Evolutionary conservation across 2,113 vertebrate genomes (phyloP).

Genomic region (Pseudopodoces humilis): DNA sequence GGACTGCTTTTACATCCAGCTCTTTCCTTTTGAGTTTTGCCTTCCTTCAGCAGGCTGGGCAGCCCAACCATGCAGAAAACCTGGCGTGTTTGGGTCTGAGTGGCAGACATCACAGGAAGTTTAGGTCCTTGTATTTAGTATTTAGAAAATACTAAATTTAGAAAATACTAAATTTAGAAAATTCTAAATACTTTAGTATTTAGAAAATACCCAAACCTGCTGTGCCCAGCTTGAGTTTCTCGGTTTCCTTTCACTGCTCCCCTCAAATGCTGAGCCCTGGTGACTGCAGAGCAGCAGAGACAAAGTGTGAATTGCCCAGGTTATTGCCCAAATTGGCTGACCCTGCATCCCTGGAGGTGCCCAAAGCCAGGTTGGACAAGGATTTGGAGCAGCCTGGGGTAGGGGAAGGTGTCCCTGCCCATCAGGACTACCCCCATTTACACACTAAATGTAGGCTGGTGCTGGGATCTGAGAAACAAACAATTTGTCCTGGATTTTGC

Average conservation of each 20-base stretch:
- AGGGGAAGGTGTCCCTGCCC: neutral
- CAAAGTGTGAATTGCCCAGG: neutral
- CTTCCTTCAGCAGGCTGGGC: neutral
- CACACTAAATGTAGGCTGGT: neutral
- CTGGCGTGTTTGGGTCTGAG: fast-evolving
- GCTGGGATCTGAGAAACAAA: neutral
- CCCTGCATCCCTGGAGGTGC: neutral
- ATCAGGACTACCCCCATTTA: neutral
- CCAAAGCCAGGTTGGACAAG: too few species aligned
- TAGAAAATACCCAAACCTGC: neutral
- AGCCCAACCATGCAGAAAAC: neutral
- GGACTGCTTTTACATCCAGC: neutral
- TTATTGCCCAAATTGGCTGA: neutral
- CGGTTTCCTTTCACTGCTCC: neutral
- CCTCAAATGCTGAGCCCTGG: neutral
- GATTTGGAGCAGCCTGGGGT: neutral
- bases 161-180: too few species aligned
- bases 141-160: neutral
- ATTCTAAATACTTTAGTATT: neutral
- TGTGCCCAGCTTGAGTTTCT: neutral
- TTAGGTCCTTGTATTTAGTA: neutral
- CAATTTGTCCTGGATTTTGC: neutral
- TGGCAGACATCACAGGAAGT: neutral
- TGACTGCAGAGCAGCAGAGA: neutral
- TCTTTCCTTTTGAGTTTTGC: neutral